These are phyloP conservation scores for Erebia epiphron DNA, from an alignment of 2,888 invertebrate genomes.

Conservation along the genomic window DNA sequence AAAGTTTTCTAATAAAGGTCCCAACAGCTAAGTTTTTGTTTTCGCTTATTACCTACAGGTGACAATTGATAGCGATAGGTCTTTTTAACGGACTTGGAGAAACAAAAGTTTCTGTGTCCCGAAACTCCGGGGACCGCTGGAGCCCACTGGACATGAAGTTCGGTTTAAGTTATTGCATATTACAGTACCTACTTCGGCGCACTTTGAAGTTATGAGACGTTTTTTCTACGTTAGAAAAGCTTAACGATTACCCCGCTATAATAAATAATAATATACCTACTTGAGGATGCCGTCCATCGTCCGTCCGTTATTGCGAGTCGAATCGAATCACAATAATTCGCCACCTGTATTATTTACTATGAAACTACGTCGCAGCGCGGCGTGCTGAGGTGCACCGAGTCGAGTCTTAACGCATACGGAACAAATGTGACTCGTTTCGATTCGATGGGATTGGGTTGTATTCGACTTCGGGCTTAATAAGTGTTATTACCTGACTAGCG, in stretches of 20 bases:
- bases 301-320: too few species aligned
- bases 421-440: too few species aligned
- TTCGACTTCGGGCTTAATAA: too few species aligned
- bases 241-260: background rate
- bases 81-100: conserved; percentile 71
- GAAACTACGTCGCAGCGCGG: too few species aligned
- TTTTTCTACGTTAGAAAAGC: background rate
- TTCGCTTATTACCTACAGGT: conserved; percentile 75
- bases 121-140: conserved; percentile 36
- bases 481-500: too few species aligned
- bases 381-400: too few species aligned
- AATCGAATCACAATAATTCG: too few species aligned
- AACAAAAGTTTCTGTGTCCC: conserved; percentile 44
- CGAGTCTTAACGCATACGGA: too few species aligned
- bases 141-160: conserved; percentile 21
- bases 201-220: conserved; percentile 12
- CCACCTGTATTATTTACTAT: too few species aligned
- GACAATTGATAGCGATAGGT: conserved; percentile 79
- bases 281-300: too few species aligned
- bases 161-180: conserved; percentile 30
- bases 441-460: too few species aligned
- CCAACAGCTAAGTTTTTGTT: conserved; percentile 68
- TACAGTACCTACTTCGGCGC: background rate
- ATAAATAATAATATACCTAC: background rate
- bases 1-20: conserved; percentile 81